These are phyloP conservation scores for Bucorvus abyssinicus DNA, from an alignment of 2,797 vertebrate species.

Conservation along the genomic window DNA sequence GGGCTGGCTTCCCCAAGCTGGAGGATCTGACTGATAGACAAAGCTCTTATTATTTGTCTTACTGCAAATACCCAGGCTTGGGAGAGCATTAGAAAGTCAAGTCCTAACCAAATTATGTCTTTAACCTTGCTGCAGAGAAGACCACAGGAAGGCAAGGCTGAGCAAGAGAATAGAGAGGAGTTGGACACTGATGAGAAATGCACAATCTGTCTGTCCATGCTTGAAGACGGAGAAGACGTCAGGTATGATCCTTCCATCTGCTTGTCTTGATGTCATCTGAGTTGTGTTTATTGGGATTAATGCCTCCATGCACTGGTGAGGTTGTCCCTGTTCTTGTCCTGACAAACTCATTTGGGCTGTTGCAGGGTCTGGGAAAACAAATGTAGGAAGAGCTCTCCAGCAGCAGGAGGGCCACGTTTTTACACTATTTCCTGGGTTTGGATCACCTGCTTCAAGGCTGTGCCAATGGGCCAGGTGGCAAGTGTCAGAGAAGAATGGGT, in stretches of 20 bases:
- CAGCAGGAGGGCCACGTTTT: neutral
- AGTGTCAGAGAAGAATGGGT: neutral
- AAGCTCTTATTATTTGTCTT: neutral
- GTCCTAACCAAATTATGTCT: neutral
- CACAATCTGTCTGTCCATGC: constrained; percentile 98
- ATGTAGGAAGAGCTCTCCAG: neutral
- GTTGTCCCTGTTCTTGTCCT: neutral
- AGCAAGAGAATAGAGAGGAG: constrained; percentile 91
- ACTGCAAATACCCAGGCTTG: neutral
- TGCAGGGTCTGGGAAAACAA: neutral
- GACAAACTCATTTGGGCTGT: neutral
- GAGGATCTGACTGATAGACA: neutral
- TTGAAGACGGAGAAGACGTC: constrained; percentile 97
- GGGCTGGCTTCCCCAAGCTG: neutral
- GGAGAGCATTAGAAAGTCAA: neutral
- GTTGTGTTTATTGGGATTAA: neutral
- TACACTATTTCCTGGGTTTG: neutral
- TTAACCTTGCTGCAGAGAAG: constrained; percentile 82
- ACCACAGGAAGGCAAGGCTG: constrained; percentile 91
- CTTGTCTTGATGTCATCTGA: fast-evolving
- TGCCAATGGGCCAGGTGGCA: neutral
- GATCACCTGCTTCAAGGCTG: neutral
- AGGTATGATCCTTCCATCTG: constrained; percentile 78
- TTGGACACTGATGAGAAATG: constrained; percentile 97
- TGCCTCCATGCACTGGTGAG: fast-evolving